Evolutionary conservation across 2,113 vertebrate genomes (phyloP).

Genomic region (Gobio gobio): DNA sequence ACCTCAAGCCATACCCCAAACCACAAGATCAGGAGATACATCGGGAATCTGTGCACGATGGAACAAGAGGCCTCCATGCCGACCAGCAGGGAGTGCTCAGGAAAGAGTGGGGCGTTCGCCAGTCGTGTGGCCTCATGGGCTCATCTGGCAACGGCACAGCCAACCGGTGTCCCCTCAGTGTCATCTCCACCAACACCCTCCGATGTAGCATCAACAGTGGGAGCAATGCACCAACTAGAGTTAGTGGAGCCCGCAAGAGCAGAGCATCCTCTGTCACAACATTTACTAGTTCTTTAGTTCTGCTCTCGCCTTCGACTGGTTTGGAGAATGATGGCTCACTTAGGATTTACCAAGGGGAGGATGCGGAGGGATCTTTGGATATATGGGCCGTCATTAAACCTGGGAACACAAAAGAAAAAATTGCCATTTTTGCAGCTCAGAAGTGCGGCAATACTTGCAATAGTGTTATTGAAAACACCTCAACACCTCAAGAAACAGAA

Average conservation of each 20-base stretch:
- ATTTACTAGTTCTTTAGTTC: slow-evolving; percentile 54
- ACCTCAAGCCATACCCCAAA: slow-evolving; percentile 87
- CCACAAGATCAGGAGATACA: slow-evolving; percentile 79
- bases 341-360: slow-evolving; percentile 78
- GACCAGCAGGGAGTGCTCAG: slow-evolving; percentile 70
- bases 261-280: slow-evolving; percentile 46
- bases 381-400: slow-evolving; percentile 93
- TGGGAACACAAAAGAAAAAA: slow-evolving; percentile 94
- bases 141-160: slow-evolving; percentile 66
- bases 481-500: slow-evolving; percentile 53
- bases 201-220: slow-evolving; percentile 61
- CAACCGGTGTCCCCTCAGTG: slow-evolving; percentile 75
- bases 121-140: slow-evolving; percentile 65
- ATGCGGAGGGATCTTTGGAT: slow-evolving; percentile 79
- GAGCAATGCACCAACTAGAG: slow-evolving; percentile 24
- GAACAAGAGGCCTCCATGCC: slow-evolving; percentile 65
- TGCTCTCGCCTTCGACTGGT: not conserved
- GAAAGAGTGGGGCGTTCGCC: slow-evolving; percentile 70
- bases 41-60: slow-evolving; percentile 68
- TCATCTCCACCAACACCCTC: slow-evolving; percentile 82
- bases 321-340: slow-evolving; percentile 53
- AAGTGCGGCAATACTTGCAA: slow-evolving; percentile 65
- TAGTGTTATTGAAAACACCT: not conserved
- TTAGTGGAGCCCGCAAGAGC: slow-evolving; percentile 46
- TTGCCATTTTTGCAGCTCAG: slow-evolving; percentile 90